Base-by-base conservation (phyloP, 2,797 vertebrate genomes). In the Fistularia tabacaria region DNA sequence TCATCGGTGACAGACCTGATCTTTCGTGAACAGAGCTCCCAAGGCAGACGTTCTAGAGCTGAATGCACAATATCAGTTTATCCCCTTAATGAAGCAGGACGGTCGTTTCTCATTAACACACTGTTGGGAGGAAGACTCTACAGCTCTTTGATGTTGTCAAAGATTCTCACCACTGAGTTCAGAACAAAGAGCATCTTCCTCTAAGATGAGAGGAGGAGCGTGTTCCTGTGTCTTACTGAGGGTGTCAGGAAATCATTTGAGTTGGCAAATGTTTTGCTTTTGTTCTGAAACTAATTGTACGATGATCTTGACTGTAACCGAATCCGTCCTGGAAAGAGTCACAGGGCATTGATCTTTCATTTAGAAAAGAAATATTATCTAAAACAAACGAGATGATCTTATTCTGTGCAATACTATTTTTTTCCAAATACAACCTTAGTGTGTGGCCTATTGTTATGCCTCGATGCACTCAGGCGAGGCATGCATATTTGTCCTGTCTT, bases 101-200 rank as follows among this genome's bases (percentile, higher is more conserved):
- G 69, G 77, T 87, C 82, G 59, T 71, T 73, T 80, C 81, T 89
- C 82, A 88, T 92, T 91, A 90, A 81, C 67, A 52, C 57, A 60
- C 62, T 36, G 72, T 73, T 81, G 67, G 66, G 49, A 75, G 73
- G 81, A 80, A 73, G 10, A 62, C 64, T 76, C 51, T 15, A 71
- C 47, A 37, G 50, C 64, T 68, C 87, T 91, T 90, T 92, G 89
- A 91, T 90, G 90, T 87, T 69, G 77, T 80, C 83, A 83, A 66
- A 87, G 85, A 91, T 81, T 86, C 80, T 85, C 81, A 74, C 74
- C 74, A 81, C 82, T 80, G 76, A 79, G 71, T 68, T 79, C 48
- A 82, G 81, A 90, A 91, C 86, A 91, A 91, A 92, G 88, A 74
- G 62, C 9, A 69, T 71, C 67, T 84, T 82, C 84, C 81, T 76